A percentile compares a stretch with the other conserved stretches of the same genome.
Conservation (phyloP, 2,888 invertebrate genomes). For the Philonicus albiceps region DNA sequence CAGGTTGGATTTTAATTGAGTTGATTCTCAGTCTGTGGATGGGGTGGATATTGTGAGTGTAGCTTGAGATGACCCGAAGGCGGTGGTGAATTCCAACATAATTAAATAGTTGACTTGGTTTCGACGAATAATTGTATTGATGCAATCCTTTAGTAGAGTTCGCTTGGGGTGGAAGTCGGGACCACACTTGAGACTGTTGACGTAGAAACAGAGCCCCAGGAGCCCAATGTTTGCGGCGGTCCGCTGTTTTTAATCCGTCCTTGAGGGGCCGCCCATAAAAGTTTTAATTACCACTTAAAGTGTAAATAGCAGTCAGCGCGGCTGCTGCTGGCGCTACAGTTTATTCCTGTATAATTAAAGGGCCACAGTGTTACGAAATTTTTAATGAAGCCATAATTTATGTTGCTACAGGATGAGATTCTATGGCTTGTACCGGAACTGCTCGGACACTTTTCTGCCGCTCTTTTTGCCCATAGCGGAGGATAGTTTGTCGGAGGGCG, state of each 20-base stretch:
- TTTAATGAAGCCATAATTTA: conserved; percentile 51
- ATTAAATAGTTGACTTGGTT: conserved; percentile 38
- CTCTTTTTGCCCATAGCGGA: not conserved
- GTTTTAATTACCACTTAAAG: conserved; percentile 49
- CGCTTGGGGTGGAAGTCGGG: not conserved
- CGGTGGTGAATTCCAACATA: conserved; percentile 21
- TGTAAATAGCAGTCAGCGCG: conserved; percentile 45
- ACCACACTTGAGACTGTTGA: not conserved
- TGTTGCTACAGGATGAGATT: conserved; percentile 33
- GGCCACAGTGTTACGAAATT: conserved; percentile 50
- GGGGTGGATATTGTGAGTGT: not conserved
- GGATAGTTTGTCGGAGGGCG: conserved; percentile 1
- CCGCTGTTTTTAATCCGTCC: conserved; percentile 16
- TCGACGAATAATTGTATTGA: conserved; percentile 4
- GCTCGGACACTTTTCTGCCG: not conserved
- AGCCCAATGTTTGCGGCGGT: not conserved
- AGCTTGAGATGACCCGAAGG: not conserved
- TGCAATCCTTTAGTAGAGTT: not conserved
- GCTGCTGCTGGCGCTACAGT: conserved; percentile 41
- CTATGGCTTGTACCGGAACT: not conserved
- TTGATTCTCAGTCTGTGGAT: not conserved
- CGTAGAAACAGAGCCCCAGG: not conserved
- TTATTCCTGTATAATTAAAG: conserved; percentile 50
- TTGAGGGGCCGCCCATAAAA: conserved; percentile 45
- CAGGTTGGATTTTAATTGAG: conserved; percentile 37